Conservation (phyloP, 2,888 invertebrate species). For the Drosophila percnosoma region DNA sequence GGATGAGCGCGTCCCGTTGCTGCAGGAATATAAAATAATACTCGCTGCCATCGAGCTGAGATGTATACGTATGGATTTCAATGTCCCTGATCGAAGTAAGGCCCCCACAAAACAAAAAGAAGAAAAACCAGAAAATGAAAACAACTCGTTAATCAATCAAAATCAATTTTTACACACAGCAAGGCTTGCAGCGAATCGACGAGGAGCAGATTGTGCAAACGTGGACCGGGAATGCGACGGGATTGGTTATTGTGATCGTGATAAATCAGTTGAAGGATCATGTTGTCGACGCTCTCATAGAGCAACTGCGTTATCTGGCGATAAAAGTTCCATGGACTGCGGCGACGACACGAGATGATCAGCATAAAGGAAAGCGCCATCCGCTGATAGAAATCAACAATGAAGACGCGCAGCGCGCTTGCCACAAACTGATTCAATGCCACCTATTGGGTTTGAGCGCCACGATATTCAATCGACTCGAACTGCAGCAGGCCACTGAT, state of each 20-base stretch:
- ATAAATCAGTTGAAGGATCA: constrained; percentile 63
- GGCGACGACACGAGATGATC: constrained; percentile 67
- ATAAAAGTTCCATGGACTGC: constrained; percentile 58
- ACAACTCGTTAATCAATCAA: not conserved
- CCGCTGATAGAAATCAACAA: constrained; percentile 66
- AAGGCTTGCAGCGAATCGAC: constrained; percentile 70
- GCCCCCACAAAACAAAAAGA: not conserved
- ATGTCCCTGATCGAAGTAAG: not conserved
- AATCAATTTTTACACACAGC: not conserved
- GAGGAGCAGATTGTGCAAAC: constrained; percentile 56
- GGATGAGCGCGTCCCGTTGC: not conserved
- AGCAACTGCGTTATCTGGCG: constrained; percentile 60
- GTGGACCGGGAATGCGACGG: constrained; percentile 40
- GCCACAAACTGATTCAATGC: constrained; percentile 15
- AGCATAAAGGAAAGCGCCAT: constrained; percentile 61
- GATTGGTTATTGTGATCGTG: constrained; percentile 27
- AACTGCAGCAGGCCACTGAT: not conserved
- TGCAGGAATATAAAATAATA: constrained; percentile 69
- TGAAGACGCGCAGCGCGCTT: constrained; percentile 59
- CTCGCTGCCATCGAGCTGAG: constrained; percentile 58
- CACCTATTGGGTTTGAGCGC: not conserved
- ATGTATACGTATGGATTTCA: constrained; percentile 45
- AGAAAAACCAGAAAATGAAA: not conserved
- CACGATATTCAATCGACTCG: not conserved
- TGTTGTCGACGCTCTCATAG: constrained; percentile 60